phyloP scores from a whole-genome alignment of 2,113 vertebrate genomes.

The Columba livia region DNA sequence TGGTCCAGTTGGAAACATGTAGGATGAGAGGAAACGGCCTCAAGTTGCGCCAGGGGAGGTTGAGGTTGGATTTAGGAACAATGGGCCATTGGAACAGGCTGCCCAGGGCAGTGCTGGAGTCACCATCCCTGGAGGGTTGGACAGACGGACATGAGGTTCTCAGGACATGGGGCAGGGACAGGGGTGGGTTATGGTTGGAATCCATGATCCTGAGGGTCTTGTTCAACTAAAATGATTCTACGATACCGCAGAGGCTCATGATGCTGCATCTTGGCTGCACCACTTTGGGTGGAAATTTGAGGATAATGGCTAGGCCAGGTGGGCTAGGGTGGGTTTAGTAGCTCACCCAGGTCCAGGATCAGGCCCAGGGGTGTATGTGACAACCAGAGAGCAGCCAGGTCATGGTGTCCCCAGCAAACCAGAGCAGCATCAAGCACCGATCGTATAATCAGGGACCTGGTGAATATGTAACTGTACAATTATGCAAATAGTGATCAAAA shows the following conservation, averaged over 20 bases:
- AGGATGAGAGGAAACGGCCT: no score
- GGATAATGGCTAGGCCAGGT: accelerated
- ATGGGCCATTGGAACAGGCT: no score
- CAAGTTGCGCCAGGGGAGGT: no score
- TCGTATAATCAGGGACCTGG: not conserved
- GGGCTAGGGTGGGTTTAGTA: accelerated
- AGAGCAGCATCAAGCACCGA: not conserved
- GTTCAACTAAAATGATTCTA: no score
- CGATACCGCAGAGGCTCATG: not conserved
- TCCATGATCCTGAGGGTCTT: no score
- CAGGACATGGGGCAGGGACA: no score
- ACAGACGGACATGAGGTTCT: no score
- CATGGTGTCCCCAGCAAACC: not conserved
- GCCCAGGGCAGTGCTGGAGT: no score
- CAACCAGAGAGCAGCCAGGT: not conserved
- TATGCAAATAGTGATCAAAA: constrained; percentile 57
- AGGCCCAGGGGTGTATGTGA: no score
- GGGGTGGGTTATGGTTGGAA: no score
- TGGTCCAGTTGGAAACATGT: not conserved
- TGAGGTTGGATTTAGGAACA: no score
- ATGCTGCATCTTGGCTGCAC: accelerated
- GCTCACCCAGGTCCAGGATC: not conserved
- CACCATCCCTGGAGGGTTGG: no score
- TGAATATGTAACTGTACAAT: constrained; percentile 18
- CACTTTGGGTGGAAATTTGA: accelerated